phyloP scores from a whole-genome alignment of 2,888 invertebrate genomes.

The Ganaspis brasiliensis region DNA sequence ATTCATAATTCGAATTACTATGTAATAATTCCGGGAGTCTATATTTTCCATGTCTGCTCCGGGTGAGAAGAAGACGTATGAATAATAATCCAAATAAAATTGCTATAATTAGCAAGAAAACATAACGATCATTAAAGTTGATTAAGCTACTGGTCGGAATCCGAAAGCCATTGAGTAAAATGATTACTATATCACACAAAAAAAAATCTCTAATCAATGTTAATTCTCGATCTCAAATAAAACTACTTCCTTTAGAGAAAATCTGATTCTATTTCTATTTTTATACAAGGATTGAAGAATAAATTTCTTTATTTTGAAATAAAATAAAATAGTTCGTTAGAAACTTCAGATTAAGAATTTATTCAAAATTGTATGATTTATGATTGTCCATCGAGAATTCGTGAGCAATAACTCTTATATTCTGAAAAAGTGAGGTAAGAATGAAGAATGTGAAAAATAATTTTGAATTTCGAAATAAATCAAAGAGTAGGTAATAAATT shows the following conservation, averaged over 20 bases:
- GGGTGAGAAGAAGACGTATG: neutral
- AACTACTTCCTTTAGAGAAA: neutral
- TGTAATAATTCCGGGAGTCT: neutral
- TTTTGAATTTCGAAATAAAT: no score
- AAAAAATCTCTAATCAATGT: neutral
- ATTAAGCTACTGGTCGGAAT: neutral
- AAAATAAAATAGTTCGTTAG: no score
- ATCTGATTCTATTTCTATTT: no score
- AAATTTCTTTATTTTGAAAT: no score
- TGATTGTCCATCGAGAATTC: no score
- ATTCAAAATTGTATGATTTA: no score
- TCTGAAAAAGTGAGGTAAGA: no score
- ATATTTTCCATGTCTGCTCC: neutral
- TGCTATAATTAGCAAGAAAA: slow-evolving; percentile 1
- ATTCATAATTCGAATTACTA: neutral
- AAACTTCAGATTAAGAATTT: no score
- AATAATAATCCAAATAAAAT: neutral
- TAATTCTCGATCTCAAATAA: neutral
- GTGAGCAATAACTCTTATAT: no score
- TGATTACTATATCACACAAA: neutral
- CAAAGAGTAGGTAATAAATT: no score
- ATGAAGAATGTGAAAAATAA: no score
- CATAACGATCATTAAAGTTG: slow-evolving; percentile 5
- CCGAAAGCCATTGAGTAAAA: neutral
- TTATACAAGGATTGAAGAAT: no score